Percentiles rank a stretch among this genome's conserved stretches.
Evolutionary conservation across 2,113 vertebrate species (phyloP).

Genomic region (Hippocampus abdominalis): DNA sequence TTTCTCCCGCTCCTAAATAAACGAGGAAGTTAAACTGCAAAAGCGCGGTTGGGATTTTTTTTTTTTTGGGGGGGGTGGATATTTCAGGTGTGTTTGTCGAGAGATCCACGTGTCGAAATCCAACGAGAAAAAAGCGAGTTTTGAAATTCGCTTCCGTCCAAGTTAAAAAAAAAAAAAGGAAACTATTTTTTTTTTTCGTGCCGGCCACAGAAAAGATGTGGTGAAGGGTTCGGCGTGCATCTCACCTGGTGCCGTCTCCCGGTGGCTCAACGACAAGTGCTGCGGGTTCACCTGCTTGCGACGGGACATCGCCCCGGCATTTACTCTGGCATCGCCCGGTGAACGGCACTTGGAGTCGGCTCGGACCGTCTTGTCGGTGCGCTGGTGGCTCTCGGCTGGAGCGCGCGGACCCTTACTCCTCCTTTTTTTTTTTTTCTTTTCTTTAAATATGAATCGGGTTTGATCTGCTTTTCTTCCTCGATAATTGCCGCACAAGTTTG

Average conservation of each 20-base stretch:
- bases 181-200: not conserved
- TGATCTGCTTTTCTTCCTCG: not conserved
- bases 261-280: conserved; percentile 92
- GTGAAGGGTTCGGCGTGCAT: conserved; percentile 16
- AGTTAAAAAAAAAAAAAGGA: not conserved
- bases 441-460: not conserved
- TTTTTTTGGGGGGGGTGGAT: no score
- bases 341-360: conserved; percentile 84
- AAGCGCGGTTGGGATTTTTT: not conserved
- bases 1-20: not conserved
- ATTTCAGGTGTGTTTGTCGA: not conserved
- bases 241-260: conserved; percentile 94
- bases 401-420: conserved; percentile 42
- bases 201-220: no score
- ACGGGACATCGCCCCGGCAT: conserved; percentile 99
- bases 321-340: conserved; percentile 98
- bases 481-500: conserved; percentile 27
- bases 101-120: no score
- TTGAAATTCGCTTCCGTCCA: not conserved
- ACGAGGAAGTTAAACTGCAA: not conserved
- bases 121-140: not conserved
- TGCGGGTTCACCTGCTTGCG: conserved; percentile 99
- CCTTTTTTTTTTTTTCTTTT: conserved; percentile 36
- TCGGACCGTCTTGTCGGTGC: conserved; percentile 75
- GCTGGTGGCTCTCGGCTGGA: conserved; percentile 46